A percentile compares a stretch with the other conserved stretches of the same genome.
These are phyloP conservation scores for Hypothenemus hampei DNA, from an alignment of 1,140 invertebrate species.

Conservation along the genomic window DNA sequence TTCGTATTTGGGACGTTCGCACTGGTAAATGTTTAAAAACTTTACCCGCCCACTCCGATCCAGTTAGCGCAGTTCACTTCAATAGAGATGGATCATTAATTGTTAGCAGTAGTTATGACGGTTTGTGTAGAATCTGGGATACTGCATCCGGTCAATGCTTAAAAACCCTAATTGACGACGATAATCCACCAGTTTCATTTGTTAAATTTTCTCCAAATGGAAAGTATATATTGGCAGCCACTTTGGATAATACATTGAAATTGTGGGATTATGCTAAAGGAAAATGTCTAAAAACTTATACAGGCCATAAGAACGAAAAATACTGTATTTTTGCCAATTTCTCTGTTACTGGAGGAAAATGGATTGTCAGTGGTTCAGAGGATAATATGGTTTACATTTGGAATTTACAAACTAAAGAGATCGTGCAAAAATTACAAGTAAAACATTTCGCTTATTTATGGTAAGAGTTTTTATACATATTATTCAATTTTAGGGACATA, in stretches of 20 bases:
- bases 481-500: constrained; percentile 69
- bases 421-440: constrained; percentile 86
- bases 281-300: constrained; percentile 96
- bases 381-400: constrained; percentile 99
- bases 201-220: constrained; percentile 99
- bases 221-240: constrained; percentile 98
- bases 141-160: constrained; percentile 98
- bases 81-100: constrained; percentile 98
- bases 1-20: constrained; percentile 98
- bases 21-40: constrained; percentile 99
- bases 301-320: constrained; percentile 98
- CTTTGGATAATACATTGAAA: constrained; percentile 96
- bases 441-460: background rate
- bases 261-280: constrained; percentile 99
- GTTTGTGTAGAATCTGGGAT: constrained; percentile 99
- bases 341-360: constrained; percentile 99
- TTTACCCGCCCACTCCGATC: constrained; percentile 97
- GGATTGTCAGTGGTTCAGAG: constrained; percentile 99
- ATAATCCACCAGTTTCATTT: constrained; percentile 99
- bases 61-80: constrained; percentile 97
- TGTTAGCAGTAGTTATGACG: constrained; percentile 98
- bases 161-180: constrained; percentile 95
- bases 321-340: constrained; percentile 99
- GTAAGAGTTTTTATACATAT: background rate
- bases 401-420: constrained; percentile 99